A percentile compares a stretch with the other conserved stretches of the same genome.
Conservation (phyloP, 2,888 invertebrate species). For the Diogma glabrata region DNA sequence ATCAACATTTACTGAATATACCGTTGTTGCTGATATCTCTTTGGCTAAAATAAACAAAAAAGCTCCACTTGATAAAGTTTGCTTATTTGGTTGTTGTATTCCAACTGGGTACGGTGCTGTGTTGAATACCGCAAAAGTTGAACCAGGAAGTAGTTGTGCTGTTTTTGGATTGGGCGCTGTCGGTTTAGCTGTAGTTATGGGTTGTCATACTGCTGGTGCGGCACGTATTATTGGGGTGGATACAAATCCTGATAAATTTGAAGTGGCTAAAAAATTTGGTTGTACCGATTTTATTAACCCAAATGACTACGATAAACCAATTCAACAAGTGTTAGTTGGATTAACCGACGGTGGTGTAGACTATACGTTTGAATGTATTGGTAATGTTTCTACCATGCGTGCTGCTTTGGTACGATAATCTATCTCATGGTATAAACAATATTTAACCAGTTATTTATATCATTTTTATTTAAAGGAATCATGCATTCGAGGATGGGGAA, state of each 20-base stretch:
- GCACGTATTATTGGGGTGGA: constrained; percentile 81
- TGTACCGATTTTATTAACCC: constrained; percentile 93
- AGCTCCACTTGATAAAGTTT: constrained; percentile 80
- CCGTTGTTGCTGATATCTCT: constrained; percentile 90
- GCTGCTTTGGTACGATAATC: constrained; percentile 39
- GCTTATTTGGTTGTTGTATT: constrained; percentile 85
- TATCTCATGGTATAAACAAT: too few relatives aligned
- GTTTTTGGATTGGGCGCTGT: constrained; percentile 92
- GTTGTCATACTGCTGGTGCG: constrained; percentile 78
- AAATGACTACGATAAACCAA: constrained; percentile 62
- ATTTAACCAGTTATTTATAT: constrained; percentile 29
- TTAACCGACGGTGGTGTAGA: constrained; percentile 93
- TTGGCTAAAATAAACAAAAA: constrained; percentile 74
- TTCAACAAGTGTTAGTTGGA: constrained; percentile 80
- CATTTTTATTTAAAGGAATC: constrained; percentile 49
- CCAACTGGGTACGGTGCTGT: constrained; percentile 94
- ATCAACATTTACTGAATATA: constrained; percentile 88
- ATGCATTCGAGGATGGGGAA: constrained; percentile 98
- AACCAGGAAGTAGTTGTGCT: constrained; percentile 72
- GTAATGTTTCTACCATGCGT: constrained; percentile 78
- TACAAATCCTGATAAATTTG: constrained; percentile 72
- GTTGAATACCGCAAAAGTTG: constrained; percentile 85
- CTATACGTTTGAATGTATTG: constrained; percentile 97
- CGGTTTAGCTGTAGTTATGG: constrained; percentile 79
- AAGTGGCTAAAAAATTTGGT: constrained; percentile 70